Conservation (phyloP, 1,140 invertebrate genomes). For the Bombus superbus region DNA sequence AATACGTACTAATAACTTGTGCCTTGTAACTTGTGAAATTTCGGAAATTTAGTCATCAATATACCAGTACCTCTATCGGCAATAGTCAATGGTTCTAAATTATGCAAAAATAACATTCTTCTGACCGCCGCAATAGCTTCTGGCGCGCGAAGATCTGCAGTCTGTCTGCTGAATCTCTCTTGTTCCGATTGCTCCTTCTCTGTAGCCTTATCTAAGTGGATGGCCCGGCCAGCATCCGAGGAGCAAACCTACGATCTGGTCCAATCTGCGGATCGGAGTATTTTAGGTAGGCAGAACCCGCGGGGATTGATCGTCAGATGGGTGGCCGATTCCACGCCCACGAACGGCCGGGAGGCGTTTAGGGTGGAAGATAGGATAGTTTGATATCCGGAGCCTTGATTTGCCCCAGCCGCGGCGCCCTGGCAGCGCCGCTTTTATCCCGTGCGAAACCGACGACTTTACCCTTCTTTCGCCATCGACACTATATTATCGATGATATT, state of each 20-base stretch:
- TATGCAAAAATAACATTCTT: background rate
- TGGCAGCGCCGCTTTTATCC: background rate
- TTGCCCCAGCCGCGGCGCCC: slow-evolving; percentile 1
- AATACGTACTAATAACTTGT: too few species aligned
- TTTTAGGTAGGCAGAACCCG: slow-evolving; percentile 24
- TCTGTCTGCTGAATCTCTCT: slow-evolving; percentile 35
- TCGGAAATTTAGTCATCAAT: too few species aligned
- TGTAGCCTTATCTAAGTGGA: slow-evolving; percentile 14
- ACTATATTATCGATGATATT: background rate
- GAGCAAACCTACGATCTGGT: slow-evolving; percentile 41
- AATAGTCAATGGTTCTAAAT: too few species aligned
- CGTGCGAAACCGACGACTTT: slow-evolving; percentile 5
- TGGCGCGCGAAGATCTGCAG: slow-evolving; percentile 45
- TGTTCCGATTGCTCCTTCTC: slow-evolving; percentile 15
- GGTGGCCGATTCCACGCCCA: slow-evolving; percentile 46
- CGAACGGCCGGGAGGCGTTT: slow-evolving; percentile 15
- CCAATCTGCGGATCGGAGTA: slow-evolving; percentile 56
- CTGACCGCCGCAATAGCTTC: slow-evolving; percentile 20
- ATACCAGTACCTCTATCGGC: too few species aligned
- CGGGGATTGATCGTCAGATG: slow-evolving; percentile 54
- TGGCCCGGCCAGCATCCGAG: slow-evolving; percentile 37
- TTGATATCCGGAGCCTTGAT: slow-evolving; percentile 36
- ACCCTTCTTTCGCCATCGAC: background rate
- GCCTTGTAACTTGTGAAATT: too few species aligned
- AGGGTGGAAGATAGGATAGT: slow-evolving; percentile 40